A percentile compares a stretch with the other conserved stretches of the same genome.
Conservation (phyloP, 1,140 invertebrate species). For the Drosophila pectinifera region DNA sequence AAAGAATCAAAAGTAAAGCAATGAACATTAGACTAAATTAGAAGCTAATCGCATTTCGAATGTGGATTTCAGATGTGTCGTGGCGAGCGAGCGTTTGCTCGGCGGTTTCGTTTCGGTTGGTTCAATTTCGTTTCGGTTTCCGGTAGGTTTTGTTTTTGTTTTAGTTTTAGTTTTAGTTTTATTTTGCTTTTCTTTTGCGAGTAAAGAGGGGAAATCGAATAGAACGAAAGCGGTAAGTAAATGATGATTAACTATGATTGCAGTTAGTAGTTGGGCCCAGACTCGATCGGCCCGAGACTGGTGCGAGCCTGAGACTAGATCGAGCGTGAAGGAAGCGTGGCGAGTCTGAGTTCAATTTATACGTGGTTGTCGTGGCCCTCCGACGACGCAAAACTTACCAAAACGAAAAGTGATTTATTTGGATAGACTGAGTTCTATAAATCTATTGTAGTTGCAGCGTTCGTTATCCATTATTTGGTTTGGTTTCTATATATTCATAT, state of each 20-base stretch:
- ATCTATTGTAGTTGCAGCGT: constrained; percentile 51
- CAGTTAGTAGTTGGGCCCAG: constrained; percentile 35
- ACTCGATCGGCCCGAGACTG: constrained; percentile 1
- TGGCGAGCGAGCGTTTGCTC: constrained; percentile 7
- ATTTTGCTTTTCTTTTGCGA: constrained; percentile 29
- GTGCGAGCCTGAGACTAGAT: not conserved
- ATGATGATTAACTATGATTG: constrained; percentile 45
- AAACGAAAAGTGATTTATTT: constrained; percentile 68
- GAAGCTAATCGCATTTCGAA: constrained; percentile 46
- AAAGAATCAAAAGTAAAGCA: constrained; percentile 69
- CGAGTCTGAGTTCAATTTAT: constrained; percentile 33
- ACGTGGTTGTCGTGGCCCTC: constrained; percentile 20
- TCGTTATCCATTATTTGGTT: constrained; percentile 36
- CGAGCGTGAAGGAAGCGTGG: constrained; percentile 29
- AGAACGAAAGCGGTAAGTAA: constrained; percentile 34
- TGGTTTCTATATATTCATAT: constrained; percentile 19
- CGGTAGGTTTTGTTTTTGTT: constrained; percentile 3
- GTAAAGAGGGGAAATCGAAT: constrained; percentile 28
- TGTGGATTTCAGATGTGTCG: constrained; percentile 50
- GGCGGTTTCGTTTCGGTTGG: not conserved
- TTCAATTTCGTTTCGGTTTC: not conserved
- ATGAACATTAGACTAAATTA: constrained; percentile 56
- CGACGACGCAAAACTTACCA: constrained; percentile 71
- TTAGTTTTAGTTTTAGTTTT: constrained; percentile 2
- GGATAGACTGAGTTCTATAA: constrained; percentile 43